Base-by-base conservation (phyloP, 1,140 invertebrate genomes). In the Panagrolaimus sp. region DNA sequence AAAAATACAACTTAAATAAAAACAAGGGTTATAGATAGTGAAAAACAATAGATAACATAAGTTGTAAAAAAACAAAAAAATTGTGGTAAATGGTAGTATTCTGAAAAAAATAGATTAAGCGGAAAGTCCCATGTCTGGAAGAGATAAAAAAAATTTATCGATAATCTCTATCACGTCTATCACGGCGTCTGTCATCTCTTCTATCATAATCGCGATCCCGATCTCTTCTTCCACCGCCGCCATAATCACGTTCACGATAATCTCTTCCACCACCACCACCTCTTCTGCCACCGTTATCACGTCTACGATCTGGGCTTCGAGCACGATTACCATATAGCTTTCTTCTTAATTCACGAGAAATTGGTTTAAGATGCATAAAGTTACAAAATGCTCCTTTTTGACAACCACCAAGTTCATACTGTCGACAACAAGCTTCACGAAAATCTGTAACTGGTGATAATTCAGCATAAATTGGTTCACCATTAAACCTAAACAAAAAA, bases 311-410 rank as follows among this genome's bases (percentile, higher is more conserved):
- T 11, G 77, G 76, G 23, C 74, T 72, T n/a, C 77, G 67, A n/a
- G 66, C 67, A 9, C 78, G 53, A 68, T 62, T 44, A 43, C 79
- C 79, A 57, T 81, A 81, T 5, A 81, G 67, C 9, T 71, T 69
- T 5, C 77, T 65, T 62, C 80, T 73, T 38, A 81, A 57, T 23
- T 82, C 80, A 27, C 80, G 69, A 14, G 75, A 78, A 78, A 98
- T 98, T 47, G 94, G 95, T 83, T 98, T 98, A 82, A 98, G 86
- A 83, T 98, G 96, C 96, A 98, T 98, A 84, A 98, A 98, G 86
- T 98, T 98, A 84, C 96, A 98, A 85, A 98, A 98, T 57, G 95
- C 96, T 81, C 93, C 95, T 67, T 96, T 87, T 0, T 93, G 96
- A 83, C 95, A 98, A 86, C 97, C 94, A 5, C 94, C 93, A 91